A percentile compares a stretch with the other conserved stretches of the same genome.
phyloP scores from a whole-genome alignment of 2,888 invertebrate genomes.

The Dyspetes luteomarginatus region DNA sequence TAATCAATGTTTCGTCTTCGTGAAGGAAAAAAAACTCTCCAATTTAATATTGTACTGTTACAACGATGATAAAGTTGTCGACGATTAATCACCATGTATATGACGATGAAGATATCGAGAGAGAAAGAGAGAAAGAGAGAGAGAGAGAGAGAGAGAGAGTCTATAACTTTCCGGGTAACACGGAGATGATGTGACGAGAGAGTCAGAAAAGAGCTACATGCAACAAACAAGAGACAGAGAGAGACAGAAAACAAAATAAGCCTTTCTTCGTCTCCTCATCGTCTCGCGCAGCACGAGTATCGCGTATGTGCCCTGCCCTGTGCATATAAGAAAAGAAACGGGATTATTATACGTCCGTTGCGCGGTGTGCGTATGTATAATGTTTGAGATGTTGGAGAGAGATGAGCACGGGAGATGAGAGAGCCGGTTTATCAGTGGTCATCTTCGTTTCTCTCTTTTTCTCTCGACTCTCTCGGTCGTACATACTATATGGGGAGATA shows the following conservation, averaged over 20 bases:
- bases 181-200: slow-evolving; percentile 28
- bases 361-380: slow-evolving; percentile 40
- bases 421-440: slow-evolving; percentile 45
- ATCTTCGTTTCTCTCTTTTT: slow-evolving; percentile 42
- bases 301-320: slow-evolving; percentile 39
- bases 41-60: slow-evolving; percentile 2
- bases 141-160: slow-evolving; percentile 9
- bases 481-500: background rate
- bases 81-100: slow-evolving; percentile 40
- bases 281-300: slow-evolving; percentile 27
- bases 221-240: slow-evolving; percentile 12
- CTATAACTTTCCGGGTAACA: slow-evolving; percentile 39
- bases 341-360: slow-evolving; percentile 56
- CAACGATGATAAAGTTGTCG: slow-evolving; percentile 8
- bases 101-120: slow-evolving; percentile 36
- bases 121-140: slow-evolving; percentile 5
- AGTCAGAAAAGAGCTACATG: slow-evolving; percentile 35
- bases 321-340: slow-evolving; percentile 56
- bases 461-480: slow-evolving; percentile 32
- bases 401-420: slow-evolving; percentile 30
- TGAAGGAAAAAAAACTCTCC: background rate
- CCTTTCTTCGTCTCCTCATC: background rate
- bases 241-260: slow-evolving; percentile 15
- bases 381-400: slow-evolving; percentile 37
- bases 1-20: background rate